These are phyloP conservation scores for Dioctria rufipes DNA, from an alignment of 2,888 invertebrate species.

Conservation along the genomic window DNA sequence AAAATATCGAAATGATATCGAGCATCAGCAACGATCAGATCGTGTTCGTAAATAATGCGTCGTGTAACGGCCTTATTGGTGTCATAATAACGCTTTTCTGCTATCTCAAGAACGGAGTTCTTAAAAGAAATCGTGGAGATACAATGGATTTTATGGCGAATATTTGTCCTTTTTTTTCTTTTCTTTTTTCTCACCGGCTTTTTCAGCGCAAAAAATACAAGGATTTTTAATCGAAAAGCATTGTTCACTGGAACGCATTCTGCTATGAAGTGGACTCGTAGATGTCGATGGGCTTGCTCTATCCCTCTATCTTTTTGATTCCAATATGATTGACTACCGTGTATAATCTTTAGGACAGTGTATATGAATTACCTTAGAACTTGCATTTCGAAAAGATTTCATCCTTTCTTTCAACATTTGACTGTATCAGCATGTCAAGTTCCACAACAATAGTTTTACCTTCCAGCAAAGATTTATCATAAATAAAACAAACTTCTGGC, in stretches of 20 bases:
- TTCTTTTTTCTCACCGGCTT: not conserved
- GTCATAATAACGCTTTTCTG: not conserved
- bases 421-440: no score
- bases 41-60: slow-evolving; percentile 5
- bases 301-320: not conserved
- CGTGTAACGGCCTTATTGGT: not conserved
- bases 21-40: not conserved
- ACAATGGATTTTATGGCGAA: not conserved
- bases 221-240: no score
- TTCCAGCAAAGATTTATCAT: no score
- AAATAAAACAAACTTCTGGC: slow-evolving; percentile 4
- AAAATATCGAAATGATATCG: not conserved
- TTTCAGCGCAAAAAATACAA: not conserved
- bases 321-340: no score
- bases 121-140: slow-evolving; percentile 1
- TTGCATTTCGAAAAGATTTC: no score
- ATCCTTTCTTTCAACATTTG: no score
- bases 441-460: slow-evolving; percentile 1
- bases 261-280: not conserved
- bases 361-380: no score
- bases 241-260: slow-evolving; percentile 5
- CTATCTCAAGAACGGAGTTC: not conserved
- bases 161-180: not conserved
- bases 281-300: not conserved
- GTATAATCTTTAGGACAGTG: no score